Percentiles rank a stretch among this genome's conserved stretches.
These are phyloP conservation scores for Porphyrio hochstetteri DNA, from an alignment of 2,113 vertebrate genomes.

Conservation along the genomic window DNA sequence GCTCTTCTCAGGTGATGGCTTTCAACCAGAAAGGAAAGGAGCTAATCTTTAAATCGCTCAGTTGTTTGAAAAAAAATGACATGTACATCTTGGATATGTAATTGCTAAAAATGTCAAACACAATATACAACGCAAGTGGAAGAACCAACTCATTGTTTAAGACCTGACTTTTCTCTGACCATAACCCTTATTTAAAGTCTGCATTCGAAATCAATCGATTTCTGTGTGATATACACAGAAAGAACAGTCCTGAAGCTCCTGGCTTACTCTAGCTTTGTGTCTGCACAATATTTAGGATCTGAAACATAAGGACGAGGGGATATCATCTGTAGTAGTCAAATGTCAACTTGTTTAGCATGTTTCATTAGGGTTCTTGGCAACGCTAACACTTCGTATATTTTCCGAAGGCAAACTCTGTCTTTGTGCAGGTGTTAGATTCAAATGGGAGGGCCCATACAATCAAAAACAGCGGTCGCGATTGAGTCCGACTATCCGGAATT, in stretches of 20 bases:
- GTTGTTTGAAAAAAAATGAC: not conserved
- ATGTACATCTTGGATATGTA: not conserved
- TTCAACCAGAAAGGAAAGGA: not conserved
- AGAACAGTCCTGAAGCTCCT: not conserved
- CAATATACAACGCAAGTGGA: not conserved
- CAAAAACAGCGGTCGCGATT: not conserved
- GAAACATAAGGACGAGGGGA: not conserved
- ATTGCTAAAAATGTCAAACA: not conserved
- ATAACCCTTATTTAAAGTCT: not conserved
- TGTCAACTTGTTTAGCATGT: not conserved
- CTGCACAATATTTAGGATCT: not conserved
- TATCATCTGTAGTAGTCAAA: not conserved
- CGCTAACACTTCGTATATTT: not conserved
- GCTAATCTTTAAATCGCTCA: not conserved
- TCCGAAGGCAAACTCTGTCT: not conserved
- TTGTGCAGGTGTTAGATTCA: not conserved
- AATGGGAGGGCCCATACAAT: not conserved
- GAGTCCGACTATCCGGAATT: not conserved
- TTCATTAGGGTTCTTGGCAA: not conserved
- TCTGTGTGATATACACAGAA: not conserved
- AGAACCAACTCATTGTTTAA: not conserved
- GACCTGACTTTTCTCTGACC: not conserved
- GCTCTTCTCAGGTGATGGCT: not conserved
- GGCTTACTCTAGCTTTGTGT: not conserved
- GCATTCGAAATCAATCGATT: not conserved